Base-by-base conservation (phyloP, 2,888 invertebrate genomes). In the Xestobium rufovillosum region DNA sequence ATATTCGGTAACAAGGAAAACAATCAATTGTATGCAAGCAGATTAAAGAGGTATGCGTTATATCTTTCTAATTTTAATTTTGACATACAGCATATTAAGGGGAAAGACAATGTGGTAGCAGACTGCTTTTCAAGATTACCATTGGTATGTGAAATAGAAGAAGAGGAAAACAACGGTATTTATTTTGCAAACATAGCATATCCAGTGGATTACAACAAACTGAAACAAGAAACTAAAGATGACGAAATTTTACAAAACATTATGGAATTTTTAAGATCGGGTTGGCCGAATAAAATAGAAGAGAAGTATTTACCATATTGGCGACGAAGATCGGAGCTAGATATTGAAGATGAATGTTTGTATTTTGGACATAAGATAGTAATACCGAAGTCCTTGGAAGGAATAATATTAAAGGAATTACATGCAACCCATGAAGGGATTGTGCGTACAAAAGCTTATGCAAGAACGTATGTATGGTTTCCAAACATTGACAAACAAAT, bases 71-170 rank as follows among this genome's bases (percentile, higher is more conserved):
- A 32, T 10, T 32, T 32, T 32, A 19, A 32, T 32, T 32, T 32
- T 3, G 3, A 9, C 10, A 11, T 34, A 14, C 15, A 6, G 2
- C 13, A 26, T 13, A n/a, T 34, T 6, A 34, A 34, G 25, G 34
- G 25, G 12, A 34, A 34, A 25, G 25, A 16, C 11, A 34, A 26
- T 25, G 34, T 19, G 13, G 15, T 34, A 12, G 34, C 26, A 13
- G 34, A 34, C 13, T 26, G 26, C 26, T 34, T 34, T 3, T 25
- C 25, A 3, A 26, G 34, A 26, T 34, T 34, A 25, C 34, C 34
- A 6, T 25, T 34, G 15, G n/a, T 4, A 3, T 10, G 10, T 9
- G 10, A 34, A 2, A 9, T 13, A n/a, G n/a, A 10, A 2, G 32
- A 17, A 23, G 19, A 10, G 4, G 32, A 32, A 3, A 6, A 11